Evolutionary conservation across 2,888 invertebrate species (phyloP), one percentile per base, ranked within the genome.

Genomic region (Aplocera efformata): DNA sequence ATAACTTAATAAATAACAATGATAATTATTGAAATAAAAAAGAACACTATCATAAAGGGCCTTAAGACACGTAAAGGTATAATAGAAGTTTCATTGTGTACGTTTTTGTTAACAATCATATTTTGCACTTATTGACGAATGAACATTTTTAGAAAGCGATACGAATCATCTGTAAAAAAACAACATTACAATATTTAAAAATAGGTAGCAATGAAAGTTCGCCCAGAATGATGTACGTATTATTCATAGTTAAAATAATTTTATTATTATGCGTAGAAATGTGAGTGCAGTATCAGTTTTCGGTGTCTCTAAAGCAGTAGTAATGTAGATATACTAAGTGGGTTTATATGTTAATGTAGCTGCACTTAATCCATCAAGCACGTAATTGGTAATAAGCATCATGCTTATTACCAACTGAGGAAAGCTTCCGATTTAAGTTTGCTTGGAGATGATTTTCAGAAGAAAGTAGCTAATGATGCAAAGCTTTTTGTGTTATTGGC

Each of bases 361-460:
- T 56, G 60, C 69, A 73, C 70, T 78, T 76, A 67, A 78, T 77
- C 63, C 72, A 76, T 71, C 72, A 75, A 45, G 58, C 65, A 61
- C 63, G 63, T 57, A 53, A 56, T 48, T 39, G 56, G 56, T 56
- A 2, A 17, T 60, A 56, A 49, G 53, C 41, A 57, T 50, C 48
- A 50, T 56, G 61, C 56, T 56, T 48, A 45, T 50, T 51, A 43
- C 57, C 50, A 45, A 40, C 40, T 37, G 43, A 43, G 30, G 36
- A 42, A 33, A 43, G 51, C 54, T 48, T 52, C 50, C 52, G 25
- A 48, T 51, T 51, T 37, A 40, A 35, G 33, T 32, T 41, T 20
- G 11, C 8, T n/a, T n/a, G n/a, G n/a, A n/a, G n/a, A n/a, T n/a
- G n/a, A n/a, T n/a, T n/a, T n/a, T n/a, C n/a, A n/a, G n/a, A n/a